Evolutionary conservation across 1,140 invertebrate species (phyloP).

Genomic region (Neodiprion virginianus): DNA sequence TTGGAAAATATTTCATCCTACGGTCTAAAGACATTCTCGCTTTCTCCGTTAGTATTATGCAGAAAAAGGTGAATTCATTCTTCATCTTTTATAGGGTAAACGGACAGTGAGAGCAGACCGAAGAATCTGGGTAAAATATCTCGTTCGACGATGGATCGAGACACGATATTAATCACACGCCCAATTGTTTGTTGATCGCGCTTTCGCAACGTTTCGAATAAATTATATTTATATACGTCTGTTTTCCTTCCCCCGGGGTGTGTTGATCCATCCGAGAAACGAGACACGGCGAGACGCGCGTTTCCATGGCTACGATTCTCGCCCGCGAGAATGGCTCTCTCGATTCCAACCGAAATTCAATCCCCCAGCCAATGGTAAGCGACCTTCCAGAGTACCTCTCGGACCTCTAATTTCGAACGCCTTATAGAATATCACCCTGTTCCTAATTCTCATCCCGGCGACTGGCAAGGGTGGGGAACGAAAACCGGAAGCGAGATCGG

Average conservation of each 20-base stretch:
- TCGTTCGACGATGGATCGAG: background rate
- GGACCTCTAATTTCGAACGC: background rate
- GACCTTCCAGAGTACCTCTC: background rate
- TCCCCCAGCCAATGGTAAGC: background rate
- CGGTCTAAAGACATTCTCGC: too few relatives aligned
- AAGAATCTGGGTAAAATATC: too few relatives aligned
- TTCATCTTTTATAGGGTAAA: background rate
- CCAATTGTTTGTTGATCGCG: background rate
- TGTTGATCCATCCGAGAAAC: background rate
- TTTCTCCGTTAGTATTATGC: background rate
- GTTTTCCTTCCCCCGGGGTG: background rate
- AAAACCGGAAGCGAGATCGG: background rate
- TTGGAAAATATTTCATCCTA: background rate
- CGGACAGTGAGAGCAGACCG: background rate
- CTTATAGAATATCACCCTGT: too few relatives aligned
- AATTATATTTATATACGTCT: background rate
- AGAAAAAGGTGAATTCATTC: background rate
- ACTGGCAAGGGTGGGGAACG: background rate
- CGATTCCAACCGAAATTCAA: background rate
- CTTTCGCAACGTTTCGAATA: conserved; percentile 1
- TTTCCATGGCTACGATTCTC: background rate
- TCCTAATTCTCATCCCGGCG: background rate
- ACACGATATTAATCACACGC: background rate
- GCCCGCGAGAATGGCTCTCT: background rate
- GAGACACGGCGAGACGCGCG: background rate